Conservation (phyloP, 2,888 invertebrate genomes). For the Hypomecis atomaria region DNA sequence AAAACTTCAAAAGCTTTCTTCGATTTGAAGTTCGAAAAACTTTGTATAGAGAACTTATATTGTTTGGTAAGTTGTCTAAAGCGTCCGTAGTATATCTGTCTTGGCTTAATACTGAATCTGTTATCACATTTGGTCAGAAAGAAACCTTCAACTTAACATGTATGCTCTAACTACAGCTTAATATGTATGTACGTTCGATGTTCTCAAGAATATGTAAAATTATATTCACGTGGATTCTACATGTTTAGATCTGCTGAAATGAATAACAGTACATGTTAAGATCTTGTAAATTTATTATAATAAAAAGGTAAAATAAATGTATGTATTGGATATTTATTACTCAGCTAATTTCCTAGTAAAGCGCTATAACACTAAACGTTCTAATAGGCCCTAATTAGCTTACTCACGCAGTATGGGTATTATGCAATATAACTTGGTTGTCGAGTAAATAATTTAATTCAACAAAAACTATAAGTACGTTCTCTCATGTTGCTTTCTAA, state of each 20-base stretch:
- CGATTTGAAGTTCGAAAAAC: too few relatives aligned
- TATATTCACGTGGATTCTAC: neutral
- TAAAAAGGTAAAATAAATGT: neutral
- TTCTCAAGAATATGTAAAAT: constrained; percentile 32
- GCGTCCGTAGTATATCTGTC: constrained; percentile 55
- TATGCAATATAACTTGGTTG: too few relatives aligned
- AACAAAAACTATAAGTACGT: too few relatives aligned
- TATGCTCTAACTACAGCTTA: constrained; percentile 49
- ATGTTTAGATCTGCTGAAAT: neutral
- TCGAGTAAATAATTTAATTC: too few relatives aligned
- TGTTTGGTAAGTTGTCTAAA: constrained; percentile 3
- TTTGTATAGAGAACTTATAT: neutral
- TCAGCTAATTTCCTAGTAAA: neutral
- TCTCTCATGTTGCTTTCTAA: too few relatives aligned
- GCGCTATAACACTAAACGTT: neutral
- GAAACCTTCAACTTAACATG: constrained; percentile 54
- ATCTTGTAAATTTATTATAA: neutral
- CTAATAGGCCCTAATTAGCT: neutral
- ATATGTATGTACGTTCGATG: constrained; percentile 32
- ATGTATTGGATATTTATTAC: neutral
- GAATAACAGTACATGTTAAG: neutral
- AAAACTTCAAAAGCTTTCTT: neutral
- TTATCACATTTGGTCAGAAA: constrained; percentile 47
- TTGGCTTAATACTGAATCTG: constrained; percentile 47
- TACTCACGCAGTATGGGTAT: too few relatives aligned